phyloP scores from a whole-genome alignment of 2,113 vertebrate species.

The Sceloporus undulatus region DNA sequence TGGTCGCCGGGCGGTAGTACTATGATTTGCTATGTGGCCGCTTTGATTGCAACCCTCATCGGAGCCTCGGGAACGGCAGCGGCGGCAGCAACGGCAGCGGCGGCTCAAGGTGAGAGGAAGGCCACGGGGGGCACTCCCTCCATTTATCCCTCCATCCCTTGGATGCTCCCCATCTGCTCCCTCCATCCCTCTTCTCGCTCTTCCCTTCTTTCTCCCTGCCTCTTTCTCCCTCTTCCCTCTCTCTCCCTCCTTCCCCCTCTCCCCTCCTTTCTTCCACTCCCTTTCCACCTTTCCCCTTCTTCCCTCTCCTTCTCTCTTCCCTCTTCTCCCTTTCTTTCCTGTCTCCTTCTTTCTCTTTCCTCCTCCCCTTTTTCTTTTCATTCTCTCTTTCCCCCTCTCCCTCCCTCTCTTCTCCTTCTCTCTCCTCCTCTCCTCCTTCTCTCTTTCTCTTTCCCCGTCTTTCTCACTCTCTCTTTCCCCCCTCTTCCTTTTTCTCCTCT shows the following conservation, averaged over 20 bases:
- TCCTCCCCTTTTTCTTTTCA: no score
- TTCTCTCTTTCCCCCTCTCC: background rate
- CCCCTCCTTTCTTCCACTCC: no score
- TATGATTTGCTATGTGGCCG: conserved; percentile 97
- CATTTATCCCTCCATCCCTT: conserved; percentile 23
- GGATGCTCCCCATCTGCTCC: no score
- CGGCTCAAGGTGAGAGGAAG: conserved; percentile 98
- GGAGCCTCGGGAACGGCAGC: conserved; percentile 87
- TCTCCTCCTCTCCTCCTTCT: no score
- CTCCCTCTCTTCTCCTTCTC: background rate
- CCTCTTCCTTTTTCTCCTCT: background rate
- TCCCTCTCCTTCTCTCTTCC: background rate
- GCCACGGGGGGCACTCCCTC: conserved; percentile 70
- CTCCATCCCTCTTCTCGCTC: no score
- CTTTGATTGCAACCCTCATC: conserved; percentile 99
- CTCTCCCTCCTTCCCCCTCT: no score
- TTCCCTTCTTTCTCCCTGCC: no score
- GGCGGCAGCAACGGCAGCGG: conserved; percentile 82
- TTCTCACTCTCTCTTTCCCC: no score
- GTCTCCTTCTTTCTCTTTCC: background rate
- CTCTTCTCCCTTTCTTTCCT: background rate
- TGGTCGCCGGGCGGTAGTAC: conserved; percentile 87
- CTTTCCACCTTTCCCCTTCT: no score
- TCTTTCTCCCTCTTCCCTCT: no score
- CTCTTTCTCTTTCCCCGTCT: no score